These are phyloP conservation scores for Wiebesia pumilae DNA, from an alignment of 1,140 invertebrate species.

Conservation along the genomic window DNA sequence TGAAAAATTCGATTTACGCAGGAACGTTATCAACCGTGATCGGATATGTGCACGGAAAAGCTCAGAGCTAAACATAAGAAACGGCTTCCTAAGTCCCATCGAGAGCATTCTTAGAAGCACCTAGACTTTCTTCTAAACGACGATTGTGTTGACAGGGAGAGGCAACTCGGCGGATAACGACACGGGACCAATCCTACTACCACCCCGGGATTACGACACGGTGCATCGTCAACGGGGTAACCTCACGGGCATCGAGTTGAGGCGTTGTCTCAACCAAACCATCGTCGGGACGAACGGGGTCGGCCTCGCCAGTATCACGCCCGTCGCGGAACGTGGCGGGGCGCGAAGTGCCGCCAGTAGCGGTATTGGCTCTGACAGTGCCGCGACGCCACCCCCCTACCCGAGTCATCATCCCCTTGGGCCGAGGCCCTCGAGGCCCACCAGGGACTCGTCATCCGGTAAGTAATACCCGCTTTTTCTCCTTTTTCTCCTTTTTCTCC, in stretches of 20 bases:
- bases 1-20: no score
- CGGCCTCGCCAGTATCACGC: background rate
- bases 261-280: constrained; percentile 83
- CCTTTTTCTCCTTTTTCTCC: background rate
- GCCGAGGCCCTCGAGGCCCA: constrained; percentile 69
- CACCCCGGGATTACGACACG: constrained; percentile 95
- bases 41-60: no score
- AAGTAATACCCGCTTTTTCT: no score
- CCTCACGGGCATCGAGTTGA: constrained; percentile 85
- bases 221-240: constrained; percentile 89
- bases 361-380: constrained; percentile 92
- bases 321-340: constrained; percentile 53
- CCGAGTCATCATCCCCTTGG: constrained; percentile 68
- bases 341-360: constrained; percentile 75
- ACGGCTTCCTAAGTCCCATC: background rate
- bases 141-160: constrained; percentile 56
- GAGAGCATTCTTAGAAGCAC: no score
- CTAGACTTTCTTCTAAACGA: background rate
- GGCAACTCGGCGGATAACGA: constrained; percentile 71
- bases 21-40: no score
- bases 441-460: constrained; percentile 73
- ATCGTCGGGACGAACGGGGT: constrained; percentile 78
- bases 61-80: no score
- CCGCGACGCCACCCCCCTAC: constrained; percentile 82
- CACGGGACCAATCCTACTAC: constrained; percentile 87